Percentiles rank a stretch among this genome's conserved stretches.
Evolutionary conservation across 2,888 invertebrate genomes (phyloP).

Genomic region (Palloptera scutellata): DNA sequence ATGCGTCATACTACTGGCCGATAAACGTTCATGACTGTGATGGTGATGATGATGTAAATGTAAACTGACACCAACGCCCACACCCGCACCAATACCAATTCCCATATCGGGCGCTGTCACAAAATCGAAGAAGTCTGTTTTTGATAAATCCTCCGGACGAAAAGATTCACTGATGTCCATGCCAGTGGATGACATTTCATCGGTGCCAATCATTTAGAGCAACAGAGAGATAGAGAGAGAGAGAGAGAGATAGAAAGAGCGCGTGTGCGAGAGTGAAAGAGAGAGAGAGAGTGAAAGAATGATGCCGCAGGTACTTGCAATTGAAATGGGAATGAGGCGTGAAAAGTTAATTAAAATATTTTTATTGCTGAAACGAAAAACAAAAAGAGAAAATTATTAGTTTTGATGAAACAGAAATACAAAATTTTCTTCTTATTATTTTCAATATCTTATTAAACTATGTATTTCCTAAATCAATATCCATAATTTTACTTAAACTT

Average conservation of each 20-base stretch:
- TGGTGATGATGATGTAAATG: constrained; percentile 51
- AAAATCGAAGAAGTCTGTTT: constrained; percentile 90
- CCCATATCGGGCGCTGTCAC: constrained; percentile 80
- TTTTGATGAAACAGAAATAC: too few species aligned
- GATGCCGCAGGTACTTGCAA: too few species aligned
- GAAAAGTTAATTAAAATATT: too few species aligned
- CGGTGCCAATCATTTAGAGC: constrained; percentile 61
- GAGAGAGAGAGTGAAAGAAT: too few species aligned
- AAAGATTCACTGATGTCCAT: constrained; percentile 87
- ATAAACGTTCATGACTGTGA: constrained; percentile 39
- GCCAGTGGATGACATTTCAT: constrained; percentile 65
- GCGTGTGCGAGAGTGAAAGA: neutral
- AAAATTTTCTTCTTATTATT: too few species aligned
- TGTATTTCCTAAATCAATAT: too few species aligned
- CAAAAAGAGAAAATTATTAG: too few species aligned
- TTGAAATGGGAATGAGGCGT: too few species aligned
- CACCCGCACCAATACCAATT: constrained; percentile 60
- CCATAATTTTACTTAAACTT: too few species aligned
- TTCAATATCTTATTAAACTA: too few species aligned
- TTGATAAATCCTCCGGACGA: constrained; percentile 81
- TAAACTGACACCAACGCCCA: constrained; percentile 60
- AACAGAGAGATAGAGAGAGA: neutral
- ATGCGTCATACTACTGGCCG: constrained; percentile 50
- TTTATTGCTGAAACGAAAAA: too few species aligned
- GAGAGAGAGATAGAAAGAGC: neutral